These are phyloP conservation scores for Chesias legatella DNA, from an alignment of 2,888 invertebrate genomes.

Conservation along the genomic window DNA sequence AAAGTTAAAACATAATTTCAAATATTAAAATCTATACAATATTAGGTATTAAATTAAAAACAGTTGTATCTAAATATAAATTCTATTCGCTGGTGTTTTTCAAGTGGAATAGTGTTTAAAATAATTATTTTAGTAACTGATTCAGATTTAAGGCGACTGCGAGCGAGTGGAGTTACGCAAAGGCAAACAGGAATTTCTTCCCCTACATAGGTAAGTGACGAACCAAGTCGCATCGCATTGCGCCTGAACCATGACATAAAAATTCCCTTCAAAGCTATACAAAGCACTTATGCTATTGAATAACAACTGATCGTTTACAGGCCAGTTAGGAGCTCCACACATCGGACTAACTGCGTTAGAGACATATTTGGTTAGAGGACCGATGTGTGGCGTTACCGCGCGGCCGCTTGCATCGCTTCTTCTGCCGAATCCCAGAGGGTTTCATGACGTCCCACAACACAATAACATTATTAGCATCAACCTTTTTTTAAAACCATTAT, in stretches of 20 bases:
- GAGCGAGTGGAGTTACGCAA: background rate
- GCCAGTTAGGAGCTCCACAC: too few relatives aligned
- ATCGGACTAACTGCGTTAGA: too few relatives aligned
- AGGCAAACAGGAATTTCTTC: too few relatives aligned
- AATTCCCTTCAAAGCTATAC: too few relatives aligned
- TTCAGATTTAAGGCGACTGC: background rate
- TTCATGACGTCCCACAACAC: background rate
- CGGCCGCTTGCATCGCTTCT: too few relatives aligned
- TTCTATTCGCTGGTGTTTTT: conserved; percentile 10
- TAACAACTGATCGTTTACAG: too few relatives aligned
- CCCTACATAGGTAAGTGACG: too few relatives aligned
- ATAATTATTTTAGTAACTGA: conserved; percentile 9
- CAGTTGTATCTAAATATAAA: conserved; percentile 14
- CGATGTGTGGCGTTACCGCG: too few relatives aligned
- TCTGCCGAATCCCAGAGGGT: conserved; percentile 4
- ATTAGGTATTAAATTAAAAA: conserved; percentile 12
- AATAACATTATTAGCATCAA: conserved; percentile 4
- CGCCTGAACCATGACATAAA: too few relatives aligned
- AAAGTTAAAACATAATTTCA: conserved; percentile 38
- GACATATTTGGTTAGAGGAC: too few relatives aligned
- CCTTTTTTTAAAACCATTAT: conserved; percentile 10
- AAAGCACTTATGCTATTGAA: too few relatives aligned
- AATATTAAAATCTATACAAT: conserved; percentile 22
- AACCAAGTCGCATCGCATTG: too few relatives aligned
- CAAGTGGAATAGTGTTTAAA: conserved; percentile 16